Evolutionary conservation across 2,113 vertebrate species (phyloP).

Genomic region (Solea senegalensis): DNA sequence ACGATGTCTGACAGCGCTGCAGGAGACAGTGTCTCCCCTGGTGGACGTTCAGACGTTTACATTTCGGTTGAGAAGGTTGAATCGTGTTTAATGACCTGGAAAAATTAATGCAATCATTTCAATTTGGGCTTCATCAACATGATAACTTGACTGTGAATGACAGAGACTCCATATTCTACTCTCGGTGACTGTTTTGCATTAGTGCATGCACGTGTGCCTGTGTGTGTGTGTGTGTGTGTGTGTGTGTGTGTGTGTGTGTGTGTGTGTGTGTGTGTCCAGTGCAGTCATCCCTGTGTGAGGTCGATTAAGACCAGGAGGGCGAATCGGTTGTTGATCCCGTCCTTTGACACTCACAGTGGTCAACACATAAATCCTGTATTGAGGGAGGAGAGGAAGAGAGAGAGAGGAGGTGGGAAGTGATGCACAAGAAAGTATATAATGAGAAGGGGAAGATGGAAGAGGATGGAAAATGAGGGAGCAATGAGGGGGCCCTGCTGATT

Average conservation of each 20-base stretch:
- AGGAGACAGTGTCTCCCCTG: neutral
- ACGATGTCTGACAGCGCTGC: neutral
- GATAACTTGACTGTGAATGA: neutral
- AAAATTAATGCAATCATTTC: neutral
- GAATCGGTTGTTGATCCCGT: slow-evolving; percentile 39
- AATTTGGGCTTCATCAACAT: neutral
- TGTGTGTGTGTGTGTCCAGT: neutral
- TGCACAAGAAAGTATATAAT: slow-evolving; percentile 31
- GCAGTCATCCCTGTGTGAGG: slow-evolving; percentile 51
- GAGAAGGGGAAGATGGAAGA: slow-evolving; percentile 36
- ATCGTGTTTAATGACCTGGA: neutral
- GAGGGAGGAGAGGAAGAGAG: slow-evolving; percentile 3
- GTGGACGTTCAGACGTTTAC: neutral
- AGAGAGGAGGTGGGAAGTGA: slow-evolving; percentile 24
- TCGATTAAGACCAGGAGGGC: slow-evolving; percentile 34
- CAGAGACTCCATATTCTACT: neutral
- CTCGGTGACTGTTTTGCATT: neutral
- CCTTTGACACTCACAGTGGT: slow-evolving; percentile 54
- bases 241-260: neutral
- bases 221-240: slow-evolving; percentile 3
- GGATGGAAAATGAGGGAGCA: slow-evolving; percentile 28
- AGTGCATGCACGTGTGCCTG: neutral
- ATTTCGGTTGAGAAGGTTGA: neutral
- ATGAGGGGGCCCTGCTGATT: slow-evolving; percentile 49
- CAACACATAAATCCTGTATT: slow-evolving; percentile 53